phyloP scores from a whole-genome alignment of 2,113 vertebrate genomes.

The Misgurnus anguillicaudatus region DNA sequence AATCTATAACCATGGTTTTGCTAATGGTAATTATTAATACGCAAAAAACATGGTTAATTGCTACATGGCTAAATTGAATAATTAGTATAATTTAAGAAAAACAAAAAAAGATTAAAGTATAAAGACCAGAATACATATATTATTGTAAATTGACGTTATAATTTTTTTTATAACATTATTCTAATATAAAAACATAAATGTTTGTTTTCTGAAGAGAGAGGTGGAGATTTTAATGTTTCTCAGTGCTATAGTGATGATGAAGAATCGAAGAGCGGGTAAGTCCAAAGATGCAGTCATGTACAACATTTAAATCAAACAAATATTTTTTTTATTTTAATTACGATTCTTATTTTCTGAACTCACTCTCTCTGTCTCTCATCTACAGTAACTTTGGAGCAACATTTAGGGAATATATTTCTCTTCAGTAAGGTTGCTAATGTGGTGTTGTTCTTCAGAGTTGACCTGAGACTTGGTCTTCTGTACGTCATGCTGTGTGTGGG shows the following conservation, averaged over 20 bases:
- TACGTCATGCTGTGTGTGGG: constrained; percentile 89
- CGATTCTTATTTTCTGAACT: not conserved
- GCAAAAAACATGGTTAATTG: too few relatives aligned
- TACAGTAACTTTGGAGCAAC: constrained; percentile 83
- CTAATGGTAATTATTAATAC: too few relatives aligned
- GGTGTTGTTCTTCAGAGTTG: constrained; percentile 94
- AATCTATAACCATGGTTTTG: too few relatives aligned
- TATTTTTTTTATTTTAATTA: too few relatives aligned
- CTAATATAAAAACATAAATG: not conserved
- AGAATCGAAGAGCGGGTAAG: constrained; percentile 95
- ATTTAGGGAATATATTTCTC: constrained; percentile 92
- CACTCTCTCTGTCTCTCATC: not conserved
- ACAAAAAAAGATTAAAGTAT: too few relatives aligned
- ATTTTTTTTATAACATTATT: not conserved
- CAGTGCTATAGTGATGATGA: constrained; percentile 98
- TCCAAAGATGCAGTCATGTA: constrained; percentile 41
- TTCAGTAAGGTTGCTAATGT: constrained; percentile 95
- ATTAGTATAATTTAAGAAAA: too few relatives aligned
- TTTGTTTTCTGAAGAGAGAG: constrained; percentile 79
- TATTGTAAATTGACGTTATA: too few relatives aligned
- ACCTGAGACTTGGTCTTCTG: constrained; percentile 89
- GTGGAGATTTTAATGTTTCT: constrained; percentile 98
- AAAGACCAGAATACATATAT: too few relatives aligned
- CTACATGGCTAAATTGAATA: too few relatives aligned
- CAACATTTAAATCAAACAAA: too few relatives aligned